Base-by-base conservation (phyloP, 2,113 vertebrate species). In the Picathartes gymnocephalus region DNA sequence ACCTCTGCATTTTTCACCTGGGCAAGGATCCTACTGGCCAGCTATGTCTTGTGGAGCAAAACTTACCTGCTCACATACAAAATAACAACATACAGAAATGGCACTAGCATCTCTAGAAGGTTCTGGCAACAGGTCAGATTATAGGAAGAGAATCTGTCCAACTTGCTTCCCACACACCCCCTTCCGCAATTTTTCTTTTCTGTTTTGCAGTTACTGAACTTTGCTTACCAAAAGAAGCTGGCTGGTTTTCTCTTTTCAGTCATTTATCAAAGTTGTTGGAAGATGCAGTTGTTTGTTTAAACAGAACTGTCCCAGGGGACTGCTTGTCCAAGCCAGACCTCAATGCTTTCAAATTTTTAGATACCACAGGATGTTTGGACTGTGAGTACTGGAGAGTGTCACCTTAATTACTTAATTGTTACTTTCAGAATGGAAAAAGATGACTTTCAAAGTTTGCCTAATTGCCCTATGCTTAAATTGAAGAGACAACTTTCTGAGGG, bases 21-120 rank as follows among this genome's bases (percentile, higher is more conserved):
- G 24, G 30, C 23, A 53, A 71, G 37, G 42, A 57, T 48, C 23
- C 21, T 72, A 35, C 42, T 9, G 2, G 39, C 27, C 53, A 72
- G 2, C 18, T 28, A 30, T 0, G 0, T 18, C 9, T 8, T 56
- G 9, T 40, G 37, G 7, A 15, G 12, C 5, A 74, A 83, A 90
- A 56, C 9, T 30, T 23, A 14, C 39, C 11, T 39, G 39, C 39
- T 39, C 39, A 39, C 9, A 24, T 16, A 13, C 17, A 45, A 65
- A 51, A 25, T 4, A 40, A 30, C 4, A 74, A 21, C 13, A 17
- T 5, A 19, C 8, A 24, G 24, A 76, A 77, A 47, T 11, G 7
- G 27, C 18, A 50, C 18, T 44, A 35, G 11, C 21, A 71, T 18
- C 11, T 68, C 53, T 53, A 21, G 33, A 35, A 45, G 5, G 10